Evolutionary conservation across 2,888 invertebrate genomes (phyloP), one percentile per base, ranked within the genome.

Genomic region (Meteorus colon): DNA sequence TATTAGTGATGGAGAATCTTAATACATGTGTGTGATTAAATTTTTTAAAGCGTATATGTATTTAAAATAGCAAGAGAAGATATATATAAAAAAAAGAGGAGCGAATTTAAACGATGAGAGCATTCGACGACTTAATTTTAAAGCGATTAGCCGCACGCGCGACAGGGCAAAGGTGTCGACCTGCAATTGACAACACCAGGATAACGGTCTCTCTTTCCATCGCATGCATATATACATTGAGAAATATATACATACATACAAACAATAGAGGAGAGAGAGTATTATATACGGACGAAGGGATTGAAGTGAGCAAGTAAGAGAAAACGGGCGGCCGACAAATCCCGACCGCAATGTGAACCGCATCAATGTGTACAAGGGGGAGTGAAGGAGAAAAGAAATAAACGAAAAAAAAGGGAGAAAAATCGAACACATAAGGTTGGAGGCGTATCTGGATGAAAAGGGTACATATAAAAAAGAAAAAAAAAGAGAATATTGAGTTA

Each of bases 91-190:
- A 69, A 66, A 63, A 69, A 34, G 8, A 34, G 27, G 34, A 75
- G 55, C 41, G 63, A 67, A 55, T 67, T 41, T 66, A 29, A 34
- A 67, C 34, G 67, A 45, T 55, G 34, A 34, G 59, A 68, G 24
- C 51, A 55, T 76, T 68, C 73, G 62, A 70, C 73, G 83, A 85
- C 85, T 86, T 85, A 86, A 87, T 87, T 87, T 83, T 86, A 87
- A 87, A 87, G 86, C 87, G 87, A 87, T 87, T 87, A 87, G 86
- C 84, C 85, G 86, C 87, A 87, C 87, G 87, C 87, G 87, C 86
- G 78, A 86, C 82, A 76, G 84, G 84, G 83, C 84, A 86, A 87
- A 87, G 87, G 87, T 87, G 87, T 87, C 85, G 85, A 86, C 85
- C 87, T 87, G 87, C 87, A 84, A 87, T 87, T 87, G 87, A 87